Evolutionary conservation across 2,888 invertebrate genomes (phyloP).

Genomic region (Hyposoter didymator): DNA sequence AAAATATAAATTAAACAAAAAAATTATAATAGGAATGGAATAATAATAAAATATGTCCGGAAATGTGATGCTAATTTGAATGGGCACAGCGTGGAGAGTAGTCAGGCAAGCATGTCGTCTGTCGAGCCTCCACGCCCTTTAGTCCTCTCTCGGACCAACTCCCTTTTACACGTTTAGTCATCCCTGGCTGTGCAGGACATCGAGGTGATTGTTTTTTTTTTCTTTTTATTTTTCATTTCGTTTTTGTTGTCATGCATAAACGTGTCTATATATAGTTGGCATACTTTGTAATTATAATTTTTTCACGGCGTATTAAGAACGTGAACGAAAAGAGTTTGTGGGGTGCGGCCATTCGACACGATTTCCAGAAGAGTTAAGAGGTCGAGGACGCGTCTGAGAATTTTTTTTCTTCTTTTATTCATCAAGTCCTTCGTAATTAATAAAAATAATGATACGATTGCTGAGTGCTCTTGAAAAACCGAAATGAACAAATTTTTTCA

Average conservation of each 20-base stretch:
- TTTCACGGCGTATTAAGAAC: conserved; percentile 78
- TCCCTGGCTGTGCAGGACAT: conserved; percentile 52
- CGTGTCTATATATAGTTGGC: conserved; percentile 18
- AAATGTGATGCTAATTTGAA: conserved; percentile 74
- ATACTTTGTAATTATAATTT: conserved; percentile 78
- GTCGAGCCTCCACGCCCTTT: conserved; percentile 62
- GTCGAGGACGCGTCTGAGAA: conserved; percentile 33
- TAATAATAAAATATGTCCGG: conserved; percentile 57
- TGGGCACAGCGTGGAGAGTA: conserved; percentile 64
- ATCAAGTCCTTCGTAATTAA: not conserved
- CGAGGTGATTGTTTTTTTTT: conserved; percentile 19
- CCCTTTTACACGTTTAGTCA: conserved; percentile 56
- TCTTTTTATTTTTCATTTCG: conserved; percentile 26
- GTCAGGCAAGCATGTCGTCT: conserved; percentile 60
- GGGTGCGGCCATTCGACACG: conserved; percentile 67
- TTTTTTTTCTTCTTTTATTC: conserved; percentile 4
- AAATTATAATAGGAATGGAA: not conserved
- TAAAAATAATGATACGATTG: not conserved
- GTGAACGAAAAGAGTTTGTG: conserved; percentile 61
- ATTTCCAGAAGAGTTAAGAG: conserved; percentile 35
- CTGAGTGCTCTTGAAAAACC: no score
- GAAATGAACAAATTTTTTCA: not conserved
- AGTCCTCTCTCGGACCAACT: conserved; percentile 54
- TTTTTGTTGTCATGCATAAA: conserved; percentile 3
- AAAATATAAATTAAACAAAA: not conserved